Percentiles rank a stretch among this genome's conserved stretches.
phyloP scores from a whole-genome alignment of 1,140 invertebrate genomes.

The Drosophila lacteicornis region DNA sequence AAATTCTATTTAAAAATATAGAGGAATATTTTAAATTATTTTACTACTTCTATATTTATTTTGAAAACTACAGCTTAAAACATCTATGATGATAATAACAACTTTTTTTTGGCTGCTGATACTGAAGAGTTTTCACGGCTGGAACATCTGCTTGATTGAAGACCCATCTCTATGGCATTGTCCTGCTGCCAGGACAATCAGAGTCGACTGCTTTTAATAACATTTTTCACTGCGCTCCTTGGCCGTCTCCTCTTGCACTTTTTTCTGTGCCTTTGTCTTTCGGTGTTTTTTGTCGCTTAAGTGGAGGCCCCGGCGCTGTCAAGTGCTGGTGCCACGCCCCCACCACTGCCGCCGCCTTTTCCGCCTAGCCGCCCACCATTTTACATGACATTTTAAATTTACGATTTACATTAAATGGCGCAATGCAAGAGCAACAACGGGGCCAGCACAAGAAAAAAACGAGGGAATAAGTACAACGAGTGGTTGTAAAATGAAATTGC shows the following conservation, averaged over 20 bases:
- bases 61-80: not conserved
- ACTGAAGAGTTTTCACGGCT: slow-evolving; percentile 1
- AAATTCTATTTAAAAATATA: no score
- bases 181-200: slow-evolving; percentile 56
- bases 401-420: slow-evolving; percentile 83
- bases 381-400: slow-evolving; percentile 84
- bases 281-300: slow-evolving; percentile 59
- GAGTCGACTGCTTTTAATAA: slow-evolving; percentile 76
- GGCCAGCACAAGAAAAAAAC: slow-evolving; percentile 10
- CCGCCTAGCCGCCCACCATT: slow-evolving; percentile 52
- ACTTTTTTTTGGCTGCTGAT: slow-evolving; percentile 8
- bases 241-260: slow-evolving; percentile 44
- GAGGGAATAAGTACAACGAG: slow-evolving; percentile 68
- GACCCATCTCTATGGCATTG: slow-evolving; percentile 31
- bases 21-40: no score
- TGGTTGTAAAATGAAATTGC: slow-evolving; percentile 81
- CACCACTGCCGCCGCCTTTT: not conserved
- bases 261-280: slow-evolving; percentile 33
- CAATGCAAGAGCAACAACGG: slow-evolving; percentile 62
- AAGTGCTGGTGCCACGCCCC: slow-evolving; percentile 64
- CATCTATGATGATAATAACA: not conserved
- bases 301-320: slow-evolving; percentile 59
- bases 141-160: slow-evolving; percentile 53
- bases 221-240: slow-evolving; percentile 71
- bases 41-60: no score